Conservation (phyloP, 2,888 invertebrate species). For the Lasioglossum lativentre region DNA sequence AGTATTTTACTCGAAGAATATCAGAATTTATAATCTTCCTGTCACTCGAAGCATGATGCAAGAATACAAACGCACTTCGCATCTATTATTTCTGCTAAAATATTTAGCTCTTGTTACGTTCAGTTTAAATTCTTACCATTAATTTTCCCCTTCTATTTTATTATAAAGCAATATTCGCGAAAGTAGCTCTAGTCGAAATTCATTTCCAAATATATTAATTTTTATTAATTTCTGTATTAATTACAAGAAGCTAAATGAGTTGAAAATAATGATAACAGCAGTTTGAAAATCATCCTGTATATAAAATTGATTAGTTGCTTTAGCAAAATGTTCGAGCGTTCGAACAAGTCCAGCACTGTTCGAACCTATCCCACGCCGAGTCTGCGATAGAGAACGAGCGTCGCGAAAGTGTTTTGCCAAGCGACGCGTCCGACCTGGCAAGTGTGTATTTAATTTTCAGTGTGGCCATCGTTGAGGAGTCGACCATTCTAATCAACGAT, state of each 20-base stretch:
- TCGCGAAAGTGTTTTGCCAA: constrained; percentile 41
- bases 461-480: constrained; percentile 57
- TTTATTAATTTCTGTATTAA: too few species aligned
- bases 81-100: constrained; percentile 3
- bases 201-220: too few species aligned
- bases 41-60: not conserved
- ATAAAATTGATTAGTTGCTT: too few species aligned
- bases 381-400: not conserved
- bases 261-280: not conserved
- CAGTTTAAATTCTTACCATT: not conserved
- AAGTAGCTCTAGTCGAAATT: not conserved
- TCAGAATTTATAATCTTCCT: not conserved
- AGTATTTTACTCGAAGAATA: not conserved
- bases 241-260: not conserved
- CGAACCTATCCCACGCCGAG: not conserved
- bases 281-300: not conserved
- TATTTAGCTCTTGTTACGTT: not conserved
- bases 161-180: not conserved
- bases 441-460: constrained; percentile 64
- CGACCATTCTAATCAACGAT: constrained; percentile 71
- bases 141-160: not conserved
- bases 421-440: constrained; percentile 32
- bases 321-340: not conserved
- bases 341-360: not conserved
- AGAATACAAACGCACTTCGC: not conserved